A percentile compares a stretch with the other conserved stretches of the same genome.
phyloP scores from a whole-genome alignment of 1,140 invertebrate species.

The Laupala kohalensis region DNA sequence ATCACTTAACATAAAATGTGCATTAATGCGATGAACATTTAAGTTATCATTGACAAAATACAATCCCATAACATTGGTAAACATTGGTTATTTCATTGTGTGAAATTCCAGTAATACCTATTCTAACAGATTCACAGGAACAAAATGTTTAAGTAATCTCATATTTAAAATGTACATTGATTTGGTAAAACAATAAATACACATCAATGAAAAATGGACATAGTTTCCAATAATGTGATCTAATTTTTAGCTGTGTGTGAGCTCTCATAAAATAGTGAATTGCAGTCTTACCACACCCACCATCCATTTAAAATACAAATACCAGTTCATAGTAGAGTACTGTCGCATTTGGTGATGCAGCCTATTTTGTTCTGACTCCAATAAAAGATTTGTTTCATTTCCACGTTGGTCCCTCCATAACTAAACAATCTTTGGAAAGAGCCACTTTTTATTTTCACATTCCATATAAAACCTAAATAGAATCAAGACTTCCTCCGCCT shows the following conservation, averaged over 20 bases:
- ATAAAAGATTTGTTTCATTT: too few relatives aligned
- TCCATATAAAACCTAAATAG: neutral
- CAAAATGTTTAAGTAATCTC: neutral
- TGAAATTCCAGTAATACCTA: neutral
- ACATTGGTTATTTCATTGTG: neutral
- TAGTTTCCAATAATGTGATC: neutral
- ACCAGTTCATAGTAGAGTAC: too few relatives aligned
- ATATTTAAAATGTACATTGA: neutral
- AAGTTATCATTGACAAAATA: neutral
- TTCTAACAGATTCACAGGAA: neutral
- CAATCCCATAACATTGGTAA: neutral
- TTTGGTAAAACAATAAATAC: neutral
- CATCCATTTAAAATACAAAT: too few relatives aligned
- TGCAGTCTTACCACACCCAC: neutral
- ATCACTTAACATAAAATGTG: neutral
- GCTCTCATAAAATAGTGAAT: neutral
- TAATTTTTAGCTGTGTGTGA: neutral
- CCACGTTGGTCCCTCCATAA: neutral
- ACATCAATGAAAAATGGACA: neutral
- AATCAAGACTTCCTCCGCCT: conserved; percentile 25
- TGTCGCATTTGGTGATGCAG: too few relatives aligned
- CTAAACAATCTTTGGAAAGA: neutral
- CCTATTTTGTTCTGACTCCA: too few relatives aligned
- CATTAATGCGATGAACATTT: neutral
- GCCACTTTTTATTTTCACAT: neutral